Evolutionary conservation across 2,888 invertebrate genomes (phyloP).

Genomic region (Noctua pronuba): DNA sequence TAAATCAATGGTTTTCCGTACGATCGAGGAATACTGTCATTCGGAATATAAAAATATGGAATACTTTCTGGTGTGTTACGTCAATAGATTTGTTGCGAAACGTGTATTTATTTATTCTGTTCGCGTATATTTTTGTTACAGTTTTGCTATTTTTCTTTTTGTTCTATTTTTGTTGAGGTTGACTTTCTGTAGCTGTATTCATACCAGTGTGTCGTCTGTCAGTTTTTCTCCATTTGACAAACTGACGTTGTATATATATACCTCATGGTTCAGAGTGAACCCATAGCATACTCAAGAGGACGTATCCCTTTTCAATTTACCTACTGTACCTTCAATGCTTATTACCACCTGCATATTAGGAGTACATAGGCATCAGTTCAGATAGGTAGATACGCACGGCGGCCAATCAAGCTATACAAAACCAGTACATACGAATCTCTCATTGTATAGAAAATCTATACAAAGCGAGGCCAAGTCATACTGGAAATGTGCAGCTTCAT

Average conservation of each 20-base stretch:
- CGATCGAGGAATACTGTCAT: background rate
- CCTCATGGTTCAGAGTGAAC: too few species aligned
- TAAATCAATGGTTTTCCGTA: conserved; percentile 31
- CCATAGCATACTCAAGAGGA: too few species aligned
- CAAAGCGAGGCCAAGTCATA: too few species aligned
- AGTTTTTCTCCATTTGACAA: background rate
- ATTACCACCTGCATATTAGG: background rate
- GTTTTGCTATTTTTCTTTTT: background rate
- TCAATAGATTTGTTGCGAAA: conserved; percentile 8
- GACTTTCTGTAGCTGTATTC: too few species aligned
- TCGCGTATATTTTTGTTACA: background rate
- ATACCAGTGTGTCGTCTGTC: background rate
- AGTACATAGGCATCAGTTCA: background rate
- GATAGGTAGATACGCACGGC: background rate
- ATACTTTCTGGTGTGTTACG: conserved; percentile 1
- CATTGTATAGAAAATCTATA: too few species aligned
- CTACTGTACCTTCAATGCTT: background rate
- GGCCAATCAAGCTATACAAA: too few species aligned
- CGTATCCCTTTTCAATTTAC: background rate
- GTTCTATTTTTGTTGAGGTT: background rate
- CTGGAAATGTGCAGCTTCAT: too few species aligned
- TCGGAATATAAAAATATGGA: conserved; percentile 28
- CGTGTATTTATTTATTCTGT: conserved; percentile 19
- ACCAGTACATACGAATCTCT: too few species aligned
- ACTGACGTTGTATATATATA: too few species aligned